Evolutionary conservation across 2,888 invertebrate species (phyloP).

Genomic region (Aphrophora alni): DNA sequence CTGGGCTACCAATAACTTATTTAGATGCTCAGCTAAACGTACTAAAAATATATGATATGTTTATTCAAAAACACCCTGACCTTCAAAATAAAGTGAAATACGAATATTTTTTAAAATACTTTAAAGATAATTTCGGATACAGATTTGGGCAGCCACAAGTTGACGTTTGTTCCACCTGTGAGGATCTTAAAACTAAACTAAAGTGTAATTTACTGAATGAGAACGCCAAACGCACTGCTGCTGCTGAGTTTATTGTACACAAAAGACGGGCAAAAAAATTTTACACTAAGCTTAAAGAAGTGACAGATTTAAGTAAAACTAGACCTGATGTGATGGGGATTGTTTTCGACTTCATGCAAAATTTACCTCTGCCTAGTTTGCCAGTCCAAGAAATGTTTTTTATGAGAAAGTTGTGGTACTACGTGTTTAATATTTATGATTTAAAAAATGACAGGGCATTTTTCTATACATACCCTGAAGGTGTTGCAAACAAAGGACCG

Average conservation of each 20-base stretch:
- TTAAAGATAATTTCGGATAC: not conserved
- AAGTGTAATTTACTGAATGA: not conserved
- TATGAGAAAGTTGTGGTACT: conserved; percentile 10
- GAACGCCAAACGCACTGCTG: not conserved
- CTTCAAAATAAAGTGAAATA: not conserved
- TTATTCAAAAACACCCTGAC: no score
- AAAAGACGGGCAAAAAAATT: not conserved
- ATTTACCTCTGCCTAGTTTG: conserved; percentile 10
- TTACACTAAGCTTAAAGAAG: not conserved
- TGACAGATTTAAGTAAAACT: not conserved
- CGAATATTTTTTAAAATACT: not conserved
- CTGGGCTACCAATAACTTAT: not conserved
- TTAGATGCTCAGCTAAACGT: not conserved
- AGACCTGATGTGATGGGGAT: not conserved
- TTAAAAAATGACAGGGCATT: not conserved
- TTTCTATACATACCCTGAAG: conserved; percentile 16
- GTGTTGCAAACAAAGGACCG: conserved; percentile 7
- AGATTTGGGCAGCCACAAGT: not conserved
- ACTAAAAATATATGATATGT: no score
- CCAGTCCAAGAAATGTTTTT: conserved; percentile 16
- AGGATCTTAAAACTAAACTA: not conserved
- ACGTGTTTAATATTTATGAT: not conserved
- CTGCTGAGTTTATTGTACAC: not conserved
- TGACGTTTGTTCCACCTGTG: not conserved
- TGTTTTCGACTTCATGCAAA: conserved; percentile 19